phyloP scores from a whole-genome alignment of 2,888 invertebrate species.

The Pollenia amentaria region DNA sequence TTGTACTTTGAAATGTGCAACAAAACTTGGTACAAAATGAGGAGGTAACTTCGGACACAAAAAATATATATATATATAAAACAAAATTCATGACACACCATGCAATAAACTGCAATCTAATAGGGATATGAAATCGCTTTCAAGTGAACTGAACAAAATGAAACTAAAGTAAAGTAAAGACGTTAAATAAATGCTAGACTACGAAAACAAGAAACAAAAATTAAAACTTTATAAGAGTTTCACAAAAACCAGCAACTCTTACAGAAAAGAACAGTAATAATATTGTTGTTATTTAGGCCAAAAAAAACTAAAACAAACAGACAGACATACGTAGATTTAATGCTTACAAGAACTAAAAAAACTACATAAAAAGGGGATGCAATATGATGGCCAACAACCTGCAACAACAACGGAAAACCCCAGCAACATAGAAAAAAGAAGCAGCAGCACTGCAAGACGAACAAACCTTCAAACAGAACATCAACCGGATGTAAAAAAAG shows the following conservation, averaged over 20 bases:
- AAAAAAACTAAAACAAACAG: slow-evolving; percentile 16
- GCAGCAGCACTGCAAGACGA: slow-evolving; percentile 17
- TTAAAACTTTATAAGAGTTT: slow-evolving; percentile 37
- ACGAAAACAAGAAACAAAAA: slow-evolving; percentile 7
- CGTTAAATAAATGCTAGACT: slow-evolving; percentile 44
- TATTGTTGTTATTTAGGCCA: slow-evolving; percentile 59
- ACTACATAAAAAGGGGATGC: slow-evolving; percentile 45
- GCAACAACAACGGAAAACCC: neutral
- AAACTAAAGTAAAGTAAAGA: slow-evolving; percentile 51
- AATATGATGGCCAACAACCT: slow-evolving; percentile 58
- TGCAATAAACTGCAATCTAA: slow-evolving; percentile 45
- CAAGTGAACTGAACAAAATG: slow-evolving; percentile 36
- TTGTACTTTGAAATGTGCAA: slow-evolving; percentile 18
- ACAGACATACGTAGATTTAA: neutral
- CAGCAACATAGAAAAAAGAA: slow-evolving; percentile 25
- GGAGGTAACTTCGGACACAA: slow-evolving; percentile 9
- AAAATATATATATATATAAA: neutral
- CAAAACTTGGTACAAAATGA: slow-evolving; percentile 19
- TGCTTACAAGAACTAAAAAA: slow-evolving; percentile 25
- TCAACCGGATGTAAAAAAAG: slow-evolving; percentile 62
- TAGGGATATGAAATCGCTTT: slow-evolving; percentile 48
- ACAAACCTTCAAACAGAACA: slow-evolving; percentile 36
- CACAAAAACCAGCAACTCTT: neutral
- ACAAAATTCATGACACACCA: slow-evolving; percentile 27
- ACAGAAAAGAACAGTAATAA: slow-evolving; percentile 32